Conservation (phyloP, 2,113 vertebrate genomes). For the Eulacestoma nigropectus region DNA sequence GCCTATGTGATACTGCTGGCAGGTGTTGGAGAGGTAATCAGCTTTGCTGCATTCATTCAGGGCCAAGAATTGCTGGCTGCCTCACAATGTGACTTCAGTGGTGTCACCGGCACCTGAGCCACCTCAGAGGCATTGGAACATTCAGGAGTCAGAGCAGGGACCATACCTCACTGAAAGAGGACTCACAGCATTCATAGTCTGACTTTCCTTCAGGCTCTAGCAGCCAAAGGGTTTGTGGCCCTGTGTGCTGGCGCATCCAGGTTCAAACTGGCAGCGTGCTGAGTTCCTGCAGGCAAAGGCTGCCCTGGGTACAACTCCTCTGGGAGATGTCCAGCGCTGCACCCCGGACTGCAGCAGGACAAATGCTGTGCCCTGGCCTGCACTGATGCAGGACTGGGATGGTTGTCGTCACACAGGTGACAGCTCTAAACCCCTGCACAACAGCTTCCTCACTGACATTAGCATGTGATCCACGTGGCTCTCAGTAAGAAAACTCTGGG, state of each 20-base stretch:
- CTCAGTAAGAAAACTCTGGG: not conserved
- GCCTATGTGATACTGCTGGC: not conserved
- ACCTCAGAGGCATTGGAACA: not conserved
- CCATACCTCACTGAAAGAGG: not conserved
- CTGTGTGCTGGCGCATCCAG: not conserved
- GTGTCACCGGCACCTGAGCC: not conserved
- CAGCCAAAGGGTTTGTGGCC: not conserved
- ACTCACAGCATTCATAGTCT: not conserved
- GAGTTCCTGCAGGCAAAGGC: not conserved
- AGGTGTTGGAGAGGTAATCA: not conserved
- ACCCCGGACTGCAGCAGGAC: accelerated
- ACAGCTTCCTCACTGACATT: not conserved
- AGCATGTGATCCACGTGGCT: accelerated
- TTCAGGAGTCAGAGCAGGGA: not conserved
- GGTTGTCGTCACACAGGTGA: accelerated
- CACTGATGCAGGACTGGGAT: not conserved
- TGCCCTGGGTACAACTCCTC: accelerated
- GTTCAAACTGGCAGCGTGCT: not conserved
- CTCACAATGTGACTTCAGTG: accelerated
- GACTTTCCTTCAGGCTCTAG: not conserved
- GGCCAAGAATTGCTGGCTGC: not conserved
- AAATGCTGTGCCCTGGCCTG: not conserved
- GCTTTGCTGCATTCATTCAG: not conserved
- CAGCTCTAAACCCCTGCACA: not conserved
- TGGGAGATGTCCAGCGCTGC: not conserved